A percentile compares a stretch with the other conserved stretches of the same genome.
These are phyloP conservation scores for Miichthys miiuy DNA, from an alignment of 2,797 vertebrate species.

Conservation along the genomic window DNA sequence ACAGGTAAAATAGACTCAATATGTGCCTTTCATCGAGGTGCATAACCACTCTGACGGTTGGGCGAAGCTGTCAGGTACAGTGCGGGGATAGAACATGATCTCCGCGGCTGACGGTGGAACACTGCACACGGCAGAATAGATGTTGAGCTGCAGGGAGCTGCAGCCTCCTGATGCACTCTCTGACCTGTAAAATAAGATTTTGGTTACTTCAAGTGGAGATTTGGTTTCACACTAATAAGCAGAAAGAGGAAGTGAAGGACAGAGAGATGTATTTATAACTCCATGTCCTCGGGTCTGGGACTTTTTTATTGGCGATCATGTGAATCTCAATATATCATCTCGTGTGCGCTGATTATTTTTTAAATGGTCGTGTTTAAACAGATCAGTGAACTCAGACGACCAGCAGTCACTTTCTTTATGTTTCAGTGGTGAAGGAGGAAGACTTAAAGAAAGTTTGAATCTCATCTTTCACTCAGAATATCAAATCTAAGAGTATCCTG, in stretches of 20 bases:
- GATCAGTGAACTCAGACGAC: too few relatives aligned
- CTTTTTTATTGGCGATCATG: constrained; percentile 4
- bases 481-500: too few relatives aligned
- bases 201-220: constrained; percentile 37
- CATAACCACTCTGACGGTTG: not conserved
- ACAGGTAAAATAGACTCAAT: not conserved
- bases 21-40: not conserved
- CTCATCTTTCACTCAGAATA: too few relatives aligned
- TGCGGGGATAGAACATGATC: not conserved
- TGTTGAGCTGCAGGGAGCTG: not conserved
- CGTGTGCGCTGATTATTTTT: too few relatives aligned
- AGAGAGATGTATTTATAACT: not conserved
- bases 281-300: not conserved
- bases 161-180: constrained; percentile 12
- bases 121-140: not conserved
- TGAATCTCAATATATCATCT: constrained; percentile 8
- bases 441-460: too few relatives aligned
- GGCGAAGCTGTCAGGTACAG: not conserved
- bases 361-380: too few relatives aligned
- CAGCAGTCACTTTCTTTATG: too few relatives aligned
- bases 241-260: constrained; percentile 33
- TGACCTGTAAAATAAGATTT: constrained; percentile 54
- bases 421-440: too few relatives aligned
- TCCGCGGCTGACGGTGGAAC: not conserved
- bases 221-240: constrained; percentile 48